phyloP scores from a whole-genome alignment of 2,113 vertebrate species.

The Notiomystis cincta region DNA sequence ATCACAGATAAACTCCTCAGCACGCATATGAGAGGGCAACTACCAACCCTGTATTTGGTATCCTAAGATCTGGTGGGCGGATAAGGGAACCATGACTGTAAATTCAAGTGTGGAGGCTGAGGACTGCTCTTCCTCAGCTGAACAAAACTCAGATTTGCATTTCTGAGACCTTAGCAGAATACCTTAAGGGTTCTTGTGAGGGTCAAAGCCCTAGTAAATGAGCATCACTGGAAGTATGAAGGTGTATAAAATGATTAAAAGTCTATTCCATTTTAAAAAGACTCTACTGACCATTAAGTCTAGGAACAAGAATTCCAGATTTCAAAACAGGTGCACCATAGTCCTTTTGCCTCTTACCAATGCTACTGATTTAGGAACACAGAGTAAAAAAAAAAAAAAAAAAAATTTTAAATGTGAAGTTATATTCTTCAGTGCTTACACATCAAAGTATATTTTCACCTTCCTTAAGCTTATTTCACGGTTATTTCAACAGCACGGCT shows the following conservation, averaged over 20 bases:
- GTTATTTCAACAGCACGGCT: background rate
- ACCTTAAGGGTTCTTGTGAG: background rate
- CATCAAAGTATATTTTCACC: background rate
- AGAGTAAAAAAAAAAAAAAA: background rate
- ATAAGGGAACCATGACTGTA: background rate
- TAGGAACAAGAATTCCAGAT: background rate
- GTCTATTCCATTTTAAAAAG: background rate
- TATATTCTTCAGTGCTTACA: background rate
- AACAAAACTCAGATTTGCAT: background rate
- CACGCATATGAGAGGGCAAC: background rate
- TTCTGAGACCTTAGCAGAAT: background rate
- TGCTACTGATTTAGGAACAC: background rate
- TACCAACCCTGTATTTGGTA: background rate
- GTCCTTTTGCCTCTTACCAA: background rate
- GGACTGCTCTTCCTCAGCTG: background rate
- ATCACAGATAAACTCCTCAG: background rate
- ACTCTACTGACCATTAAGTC: background rate
- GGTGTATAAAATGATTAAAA: background rate
- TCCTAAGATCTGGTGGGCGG: background rate
- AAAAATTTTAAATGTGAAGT: background rate
- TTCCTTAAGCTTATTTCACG: conserved; percentile 1
- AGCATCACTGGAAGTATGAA: background rate
- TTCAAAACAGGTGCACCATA: background rate
- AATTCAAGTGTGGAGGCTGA: background rate
- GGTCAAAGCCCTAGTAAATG: background rate